Percentiles rank a stretch among this genome's conserved stretches.
Evolutionary conservation across 2,888 invertebrate genomes (phyloP).

Genomic region (Linyphia triangularis): DNA sequence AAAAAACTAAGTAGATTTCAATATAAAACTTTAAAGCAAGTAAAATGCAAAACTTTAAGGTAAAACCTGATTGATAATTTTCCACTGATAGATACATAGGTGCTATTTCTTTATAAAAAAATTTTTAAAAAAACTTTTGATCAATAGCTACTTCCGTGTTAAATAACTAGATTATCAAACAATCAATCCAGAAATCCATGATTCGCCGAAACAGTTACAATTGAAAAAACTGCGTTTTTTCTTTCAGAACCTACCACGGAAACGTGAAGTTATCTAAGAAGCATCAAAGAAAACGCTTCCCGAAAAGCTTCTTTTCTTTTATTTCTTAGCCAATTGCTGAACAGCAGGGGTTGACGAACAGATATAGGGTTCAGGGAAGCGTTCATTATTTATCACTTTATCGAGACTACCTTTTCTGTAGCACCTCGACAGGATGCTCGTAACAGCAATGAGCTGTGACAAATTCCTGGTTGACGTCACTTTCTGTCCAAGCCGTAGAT

Average conservation of each 20-base stretch:
- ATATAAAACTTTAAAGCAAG: too few relatives aligned
- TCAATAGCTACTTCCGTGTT: too few relatives aligned
- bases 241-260: not conserved
- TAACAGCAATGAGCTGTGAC: slow-evolving; percentile 23
- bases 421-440: not conserved
- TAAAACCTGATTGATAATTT: too few relatives aligned
- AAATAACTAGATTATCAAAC: too few relatives aligned
- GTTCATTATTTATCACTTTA: slow-evolving; percentile 5
- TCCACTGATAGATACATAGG: too few relatives aligned
- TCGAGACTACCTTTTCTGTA: not conserved
- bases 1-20: too few relatives aligned
- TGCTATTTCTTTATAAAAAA: too few relatives aligned
- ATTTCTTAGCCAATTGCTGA: not conserved
- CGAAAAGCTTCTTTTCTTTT: not conserved
- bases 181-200: too few relatives aligned
- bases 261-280: not conserved
- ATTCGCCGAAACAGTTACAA: too few relatives aligned
- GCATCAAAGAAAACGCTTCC: not conserved
- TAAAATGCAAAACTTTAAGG: too few relatives aligned
- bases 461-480: not conserved
- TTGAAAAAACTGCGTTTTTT: too few relatives aligned
- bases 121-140: too few relatives aligned
- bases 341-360: slow-evolving; percentile 47
- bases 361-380: slow-evolving; percentile 24
- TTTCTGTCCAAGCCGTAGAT: not conserved